Base-by-base conservation (phyloP, 2,888 invertebrate species). In the Rhagophthalmus giganteus region DNA sequence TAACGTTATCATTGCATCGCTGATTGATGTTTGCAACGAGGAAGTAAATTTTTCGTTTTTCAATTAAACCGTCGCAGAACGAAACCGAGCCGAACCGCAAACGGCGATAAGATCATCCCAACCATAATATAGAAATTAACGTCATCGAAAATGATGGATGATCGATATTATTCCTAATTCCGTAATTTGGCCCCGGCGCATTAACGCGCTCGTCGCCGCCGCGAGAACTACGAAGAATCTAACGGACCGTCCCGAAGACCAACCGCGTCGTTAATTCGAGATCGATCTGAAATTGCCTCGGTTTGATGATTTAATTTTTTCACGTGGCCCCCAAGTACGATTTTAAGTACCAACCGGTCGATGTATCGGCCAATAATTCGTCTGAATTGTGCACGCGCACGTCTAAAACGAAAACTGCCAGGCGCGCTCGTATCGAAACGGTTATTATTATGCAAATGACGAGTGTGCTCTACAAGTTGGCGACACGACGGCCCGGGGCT, bases 1-100 rank as follows among this genome's bases (percentile, higher is more conserved):
- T 66, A 61, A 59, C 51, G 55, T 61, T 65, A 67, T 64, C 64
- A 60, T 47, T 57, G 55, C 41, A 20, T 16, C n/a, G n/a, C 40
- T 26, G 44, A 55, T 48, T 55, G 47, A 55, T 55, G 55, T 25
- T 20, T 31, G 28, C 33, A 39, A 11, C 27, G 25, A 15, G 15
- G 13, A 15, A 7, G 14, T 12, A 27, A n/a, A 15, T 34, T 20
- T 16, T 13, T 9, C 10, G 2, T 4, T 27, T 27, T 27, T 27
- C 8, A 20, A 10, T n/a, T n/a, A n/a, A n/a, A n/a, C n/a, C n/a
- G n/a, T n/a, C n/a, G n/a, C n/a, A n/a, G n/a, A n/a, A n/a, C n/a
- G n/a, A n/a, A n/a, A n/a, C n/a, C n/a, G n/a, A n/a, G n/a, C n/a
- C n/a, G n/a, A n/a, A n/a, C n/a, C n/a, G n/a, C n/a, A n/a, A n/a